A percentile compares a stretch with the other conserved stretches of the same genome.
Conservation (phyloP, 2,888 invertebrate genomes). For the Aporophyla lueneburgensis region DNA sequence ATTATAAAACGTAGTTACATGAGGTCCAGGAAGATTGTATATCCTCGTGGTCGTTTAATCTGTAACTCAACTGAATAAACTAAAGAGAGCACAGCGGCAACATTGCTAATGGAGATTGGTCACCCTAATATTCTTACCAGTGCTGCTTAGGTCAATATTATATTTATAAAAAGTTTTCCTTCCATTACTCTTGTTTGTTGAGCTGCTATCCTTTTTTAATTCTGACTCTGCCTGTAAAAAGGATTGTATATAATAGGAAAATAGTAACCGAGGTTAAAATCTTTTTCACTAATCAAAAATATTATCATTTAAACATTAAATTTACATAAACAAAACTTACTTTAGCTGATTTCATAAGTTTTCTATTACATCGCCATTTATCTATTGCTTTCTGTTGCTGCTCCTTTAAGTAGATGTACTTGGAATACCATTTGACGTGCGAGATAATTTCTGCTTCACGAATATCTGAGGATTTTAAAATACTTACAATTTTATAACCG, state of each 20-base stretch:
- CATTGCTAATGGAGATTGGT: not conserved
- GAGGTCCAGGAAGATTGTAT: not conserved
- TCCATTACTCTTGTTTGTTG: conserved; percentile 15
- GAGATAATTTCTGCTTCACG: conserved; percentile 72
- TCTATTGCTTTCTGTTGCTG: conserved; percentile 82
- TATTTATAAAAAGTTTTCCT: conserved; percentile 15
- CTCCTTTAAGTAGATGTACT: conserved; percentile 79
- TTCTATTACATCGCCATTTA: conserved; percentile 81
- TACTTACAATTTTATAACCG: not conserved
- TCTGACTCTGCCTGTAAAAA: conserved; percentile 17
- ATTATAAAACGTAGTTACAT: not conserved
- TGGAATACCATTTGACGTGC: conserved; percentile 83
- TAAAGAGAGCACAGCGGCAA: not conserved
- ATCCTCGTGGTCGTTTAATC: not conserved
- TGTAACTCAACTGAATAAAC: not conserved
- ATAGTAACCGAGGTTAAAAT: not conserved
- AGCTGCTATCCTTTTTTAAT: not conserved
- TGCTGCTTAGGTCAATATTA: not conserved
- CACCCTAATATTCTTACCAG: conserved; percentile 25
- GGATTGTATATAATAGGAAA: not conserved
- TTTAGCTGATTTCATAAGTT: conserved; percentile 68
- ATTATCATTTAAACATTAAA: not conserved
- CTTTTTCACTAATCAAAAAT: too few relatives aligned
- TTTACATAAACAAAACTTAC: conserved; percentile 22
- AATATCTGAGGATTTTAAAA: conserved; percentile 68